Evolutionary conservation across 2,888 invertebrate species (phyloP).

Genomic region (Megastigmus dorsalis): DNA sequence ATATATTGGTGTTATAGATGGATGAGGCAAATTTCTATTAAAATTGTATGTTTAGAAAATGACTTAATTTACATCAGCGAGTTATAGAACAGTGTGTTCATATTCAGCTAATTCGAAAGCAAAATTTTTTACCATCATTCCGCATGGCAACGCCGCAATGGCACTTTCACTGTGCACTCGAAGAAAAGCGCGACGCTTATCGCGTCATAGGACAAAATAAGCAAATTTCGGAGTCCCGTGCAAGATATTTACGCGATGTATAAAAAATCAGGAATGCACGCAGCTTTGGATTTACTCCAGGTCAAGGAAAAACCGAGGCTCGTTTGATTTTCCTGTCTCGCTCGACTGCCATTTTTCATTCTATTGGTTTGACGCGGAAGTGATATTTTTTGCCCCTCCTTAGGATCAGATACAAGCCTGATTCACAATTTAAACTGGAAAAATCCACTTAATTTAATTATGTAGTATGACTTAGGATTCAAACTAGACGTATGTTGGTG

Average conservation of each 20-base stretch:
- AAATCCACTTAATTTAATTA: too few relatives aligned
- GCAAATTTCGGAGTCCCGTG: neutral
- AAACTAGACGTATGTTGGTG: too few relatives aligned
- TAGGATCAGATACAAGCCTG: neutral
- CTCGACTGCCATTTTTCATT: conserved; percentile 22
- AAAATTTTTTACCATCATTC: neutral
- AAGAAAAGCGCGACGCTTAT: too few relatives aligned
- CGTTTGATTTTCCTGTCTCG: neutral
- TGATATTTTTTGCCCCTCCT: neutral
- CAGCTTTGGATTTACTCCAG: neutral
- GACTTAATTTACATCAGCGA: too few relatives aligned
- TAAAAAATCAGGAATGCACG: neutral
- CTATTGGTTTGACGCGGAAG: conserved; percentile 8
- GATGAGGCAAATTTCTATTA: too few relatives aligned
- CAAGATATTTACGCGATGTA: neutral
- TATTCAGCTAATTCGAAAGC: neutral
- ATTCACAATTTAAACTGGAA: too few relatives aligned
- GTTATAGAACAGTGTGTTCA: too few relatives aligned
- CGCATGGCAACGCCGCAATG: conserved; percentile 30
- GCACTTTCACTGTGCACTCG: conserved; percentile 31
- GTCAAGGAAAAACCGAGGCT: conserved; percentile 31
- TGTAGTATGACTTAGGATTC: too few relatives aligned
- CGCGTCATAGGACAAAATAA: too few relatives aligned
- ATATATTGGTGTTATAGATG: too few relatives aligned
- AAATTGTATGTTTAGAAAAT: too few relatives aligned